Evolutionary conservation across 2,113 vertebrate genomes (phyloP).

Genomic region (Herpailurus yagouaroundi): DNA sequence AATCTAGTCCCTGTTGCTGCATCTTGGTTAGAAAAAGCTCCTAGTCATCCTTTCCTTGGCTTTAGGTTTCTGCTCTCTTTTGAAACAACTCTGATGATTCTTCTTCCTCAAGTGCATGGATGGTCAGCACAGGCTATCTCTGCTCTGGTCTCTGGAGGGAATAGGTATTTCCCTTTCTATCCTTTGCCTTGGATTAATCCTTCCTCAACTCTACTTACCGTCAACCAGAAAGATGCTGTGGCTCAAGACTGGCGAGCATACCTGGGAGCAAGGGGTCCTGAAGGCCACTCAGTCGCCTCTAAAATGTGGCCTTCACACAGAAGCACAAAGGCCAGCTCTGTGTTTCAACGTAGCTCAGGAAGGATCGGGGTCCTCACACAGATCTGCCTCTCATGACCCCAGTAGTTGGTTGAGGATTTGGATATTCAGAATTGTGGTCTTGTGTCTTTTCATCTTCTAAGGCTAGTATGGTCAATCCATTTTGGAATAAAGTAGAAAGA

Average conservation of each 20-base stretch:
- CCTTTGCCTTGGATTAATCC: background rate
- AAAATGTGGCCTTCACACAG: background rate
- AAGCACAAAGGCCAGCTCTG: background rate
- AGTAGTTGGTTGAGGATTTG: background rate
- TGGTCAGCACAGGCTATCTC: background rate
- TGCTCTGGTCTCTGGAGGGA: background rate
- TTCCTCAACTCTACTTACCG: background rate
- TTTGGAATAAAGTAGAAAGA: constrained; percentile 37
- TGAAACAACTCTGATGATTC: background rate
- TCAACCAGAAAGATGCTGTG: background rate
- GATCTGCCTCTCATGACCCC: background rate
- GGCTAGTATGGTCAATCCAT: constrained; percentile 1
- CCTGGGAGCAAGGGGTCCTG: background rate
- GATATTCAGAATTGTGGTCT: constrained; percentile 21
- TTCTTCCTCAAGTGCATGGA: background rate
- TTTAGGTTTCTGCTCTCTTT: constrained; percentile 35
- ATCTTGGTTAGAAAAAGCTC: background rate
- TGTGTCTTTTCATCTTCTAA: background rate
- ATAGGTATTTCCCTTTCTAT: background rate
- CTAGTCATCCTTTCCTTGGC: background rate
- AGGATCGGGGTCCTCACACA: background rate
- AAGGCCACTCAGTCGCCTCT: background rate
- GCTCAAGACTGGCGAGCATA: constrained; percentile 2
- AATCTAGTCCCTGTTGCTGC: background rate
- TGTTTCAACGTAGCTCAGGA: background rate